Conservation (phyloP, 2,797 vertebrate species). For the Ficedula albicollis region DNA sequence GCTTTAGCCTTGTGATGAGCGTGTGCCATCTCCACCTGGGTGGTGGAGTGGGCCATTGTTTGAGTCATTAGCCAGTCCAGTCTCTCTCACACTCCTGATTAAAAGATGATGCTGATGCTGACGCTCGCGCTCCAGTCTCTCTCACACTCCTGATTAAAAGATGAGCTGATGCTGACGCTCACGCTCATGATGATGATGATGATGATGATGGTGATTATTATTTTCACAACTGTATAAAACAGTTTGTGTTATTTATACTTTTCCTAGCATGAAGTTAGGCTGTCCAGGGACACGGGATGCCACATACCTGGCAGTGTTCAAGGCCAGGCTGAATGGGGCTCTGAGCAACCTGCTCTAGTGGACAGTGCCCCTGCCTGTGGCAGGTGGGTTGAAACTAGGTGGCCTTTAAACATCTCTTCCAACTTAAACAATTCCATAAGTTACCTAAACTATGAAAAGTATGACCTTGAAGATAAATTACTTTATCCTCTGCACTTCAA, state of each 20-base stretch:
- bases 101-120: background rate
- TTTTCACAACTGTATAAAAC: background rate
- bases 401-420: background rate
- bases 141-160: background rate
- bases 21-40: background rate
- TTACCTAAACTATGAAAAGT: background rate
- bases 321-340: background rate
- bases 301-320: background rate
- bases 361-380: background rate
- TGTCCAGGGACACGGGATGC: background rate
- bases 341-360: background rate
- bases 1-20: background rate
- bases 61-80: background rate
- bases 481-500: background rate
- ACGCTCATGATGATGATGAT: background rate
- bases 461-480: background rate
- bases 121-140: background rate
- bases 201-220: background rate
- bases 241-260: background rate
- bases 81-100: background rate
- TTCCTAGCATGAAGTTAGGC: background rate
- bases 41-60: background rate
- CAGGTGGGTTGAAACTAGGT: background rate
- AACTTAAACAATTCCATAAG: background rate
- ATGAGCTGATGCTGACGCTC: no score